A percentile compares a stretch with the other conserved stretches of the same genome.
Conservation (phyloP, 1,140 invertebrate species). For the Trichomalopsis sarcophagae region DNA sequence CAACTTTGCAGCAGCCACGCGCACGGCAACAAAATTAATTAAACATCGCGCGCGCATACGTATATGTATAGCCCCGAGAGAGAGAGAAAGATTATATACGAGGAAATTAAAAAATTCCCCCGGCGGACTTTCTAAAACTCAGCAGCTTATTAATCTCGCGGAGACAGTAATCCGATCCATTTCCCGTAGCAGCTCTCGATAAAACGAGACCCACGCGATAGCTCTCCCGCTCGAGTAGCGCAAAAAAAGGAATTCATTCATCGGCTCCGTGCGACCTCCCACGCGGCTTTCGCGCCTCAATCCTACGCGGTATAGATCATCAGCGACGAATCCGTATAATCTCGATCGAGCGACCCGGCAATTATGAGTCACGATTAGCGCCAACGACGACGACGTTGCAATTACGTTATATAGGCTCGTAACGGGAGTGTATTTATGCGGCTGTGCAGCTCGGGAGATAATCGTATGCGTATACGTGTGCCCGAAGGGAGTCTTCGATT, state of each 20-base stretch:
- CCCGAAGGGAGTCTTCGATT: not conserved
- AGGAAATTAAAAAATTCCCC: not conserved
- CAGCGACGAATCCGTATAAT: conserved; percentile 38
- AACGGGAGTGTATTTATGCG: not conserved
- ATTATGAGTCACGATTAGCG: conserved; percentile 48
- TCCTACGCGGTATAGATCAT: not conserved
- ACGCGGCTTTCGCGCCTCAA: not conserved
- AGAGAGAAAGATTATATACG: not conserved
- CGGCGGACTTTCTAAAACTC: not conserved
- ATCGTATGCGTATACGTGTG: not conserved
- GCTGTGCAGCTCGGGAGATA: not conserved
- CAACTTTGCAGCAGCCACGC: not conserved
- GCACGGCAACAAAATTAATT: not conserved
- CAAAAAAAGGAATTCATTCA: not conserved
- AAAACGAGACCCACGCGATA: too few relatives aligned
- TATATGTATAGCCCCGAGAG: too few relatives aligned
- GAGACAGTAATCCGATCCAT: not conserved
- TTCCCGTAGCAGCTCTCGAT: not conserved
- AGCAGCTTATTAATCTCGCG: not conserved
- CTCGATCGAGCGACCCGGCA: conserved; percentile 29
- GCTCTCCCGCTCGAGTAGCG: too few relatives aligned
- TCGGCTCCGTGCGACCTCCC: conserved; percentile 4
- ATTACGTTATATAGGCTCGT: not conserved
- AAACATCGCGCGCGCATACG: not conserved
- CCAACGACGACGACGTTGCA: not conserved